Conservation (phyloP, 2,888 invertebrate genomes). For the Eudemis profundana region DNA sequence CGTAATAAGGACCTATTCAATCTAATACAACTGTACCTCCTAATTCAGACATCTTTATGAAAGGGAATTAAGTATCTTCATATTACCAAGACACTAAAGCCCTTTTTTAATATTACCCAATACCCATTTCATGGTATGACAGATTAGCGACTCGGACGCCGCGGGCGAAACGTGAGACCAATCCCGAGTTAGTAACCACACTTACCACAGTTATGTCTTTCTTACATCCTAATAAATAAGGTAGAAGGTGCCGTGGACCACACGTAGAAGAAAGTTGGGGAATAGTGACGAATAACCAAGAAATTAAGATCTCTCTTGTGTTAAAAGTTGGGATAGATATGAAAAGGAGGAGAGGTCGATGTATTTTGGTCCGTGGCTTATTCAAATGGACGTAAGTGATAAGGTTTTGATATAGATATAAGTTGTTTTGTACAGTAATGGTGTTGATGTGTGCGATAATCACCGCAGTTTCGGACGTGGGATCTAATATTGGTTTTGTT, state of each 20-base stretch:
- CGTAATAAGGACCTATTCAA: constrained; percentile 31
- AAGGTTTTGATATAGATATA: not conserved
- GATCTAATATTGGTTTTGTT: constrained; percentile 59
- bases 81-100: not conserved
- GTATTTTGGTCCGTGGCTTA: constrained; percentile 36
- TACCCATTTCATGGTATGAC: constrained; percentile 27
- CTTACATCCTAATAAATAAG: not conserved
- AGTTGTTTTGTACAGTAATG: not conserved
- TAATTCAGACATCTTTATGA: not conserved
- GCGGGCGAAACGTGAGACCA: constrained; percentile 43
- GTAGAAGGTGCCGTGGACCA: not conserved
- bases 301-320: constrained; percentile 21
- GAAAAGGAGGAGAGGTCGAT: constrained; percentile 43
- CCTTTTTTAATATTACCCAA: not conserved
- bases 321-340: constrained; percentile 11
- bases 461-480: constrained; percentile 53
- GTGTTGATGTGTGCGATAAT: constrained; percentile 56
- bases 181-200: constrained; percentile 1
- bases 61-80: not conserved
- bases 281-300: constrained; percentile 22
- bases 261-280: not conserved
- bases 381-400: not conserved
- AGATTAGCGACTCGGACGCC: constrained; percentile 38
- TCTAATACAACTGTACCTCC: constrained; percentile 10
- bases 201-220: not conserved